Conservation (phyloP, 1,140 invertebrate genomes). For the Andricus grossulariae region DNA sequence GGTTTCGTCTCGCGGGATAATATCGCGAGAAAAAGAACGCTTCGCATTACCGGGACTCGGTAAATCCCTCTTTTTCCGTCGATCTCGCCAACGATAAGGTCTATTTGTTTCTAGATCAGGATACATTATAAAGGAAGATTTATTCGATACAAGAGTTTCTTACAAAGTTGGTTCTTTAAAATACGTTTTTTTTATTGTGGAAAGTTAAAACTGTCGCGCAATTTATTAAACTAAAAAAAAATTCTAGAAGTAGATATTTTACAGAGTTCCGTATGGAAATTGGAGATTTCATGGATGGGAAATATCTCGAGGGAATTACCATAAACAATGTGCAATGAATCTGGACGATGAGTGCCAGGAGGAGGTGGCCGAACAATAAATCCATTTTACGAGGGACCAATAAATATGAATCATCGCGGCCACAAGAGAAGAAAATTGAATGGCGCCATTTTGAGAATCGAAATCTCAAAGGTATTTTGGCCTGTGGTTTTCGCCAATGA, state of each 20-base stretch:
- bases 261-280: not conserved
- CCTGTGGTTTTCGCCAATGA: not conserved
- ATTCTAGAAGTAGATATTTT: not conserved
- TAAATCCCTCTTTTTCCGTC: constrained; percentile 34
- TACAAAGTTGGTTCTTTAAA: too few relatives aligned
- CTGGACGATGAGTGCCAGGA: constrained; percentile 4
- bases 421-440: constrained; percentile 1
- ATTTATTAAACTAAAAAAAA: not conserved
- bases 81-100: constrained; percentile 20
- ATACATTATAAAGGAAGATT: constrained; percentile 5
- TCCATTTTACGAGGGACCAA: not conserved
- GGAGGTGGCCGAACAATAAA: constrained; percentile 2
- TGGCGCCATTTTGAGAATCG: not conserved
- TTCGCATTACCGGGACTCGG: constrained; percentile 39
- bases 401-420: constrained; percentile 19
- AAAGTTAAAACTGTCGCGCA: too few relatives aligned
- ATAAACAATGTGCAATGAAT: constrained; percentile 26
- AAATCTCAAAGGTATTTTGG: not conserved
- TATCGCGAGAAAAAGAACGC: constrained; percentile 62
- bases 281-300: not conserved
- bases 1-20: constrained; percentile 69
- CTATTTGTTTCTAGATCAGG: constrained; percentile 25
- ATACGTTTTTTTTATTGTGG: too few relatives aligned
- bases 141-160: not conserved
- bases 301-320: constrained; percentile 1